These are phyloP conservation scores for Lasiurus cinereus DNA, from an alignment of 2,113 vertebrate genomes.

Conservation along the genomic window DNA sequence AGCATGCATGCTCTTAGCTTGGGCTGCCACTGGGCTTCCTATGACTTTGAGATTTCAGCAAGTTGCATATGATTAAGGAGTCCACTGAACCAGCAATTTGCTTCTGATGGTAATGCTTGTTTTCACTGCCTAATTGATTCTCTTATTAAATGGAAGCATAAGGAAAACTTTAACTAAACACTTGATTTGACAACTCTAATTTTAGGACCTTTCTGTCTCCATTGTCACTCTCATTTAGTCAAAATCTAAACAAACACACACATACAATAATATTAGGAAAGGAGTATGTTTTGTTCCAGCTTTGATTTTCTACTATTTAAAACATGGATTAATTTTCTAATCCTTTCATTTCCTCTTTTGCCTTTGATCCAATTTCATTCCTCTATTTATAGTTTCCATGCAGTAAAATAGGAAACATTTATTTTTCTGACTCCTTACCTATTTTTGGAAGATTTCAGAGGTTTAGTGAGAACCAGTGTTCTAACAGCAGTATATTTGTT, in stretches of 20 bases:
- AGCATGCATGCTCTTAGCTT: neutral
- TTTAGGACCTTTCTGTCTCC: slow-evolving; percentile 10
- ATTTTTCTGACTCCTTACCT: slow-evolving; percentile 19
- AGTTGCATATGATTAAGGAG: slow-evolving; percentile 23
- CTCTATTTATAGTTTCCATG: slow-evolving; percentile 10
- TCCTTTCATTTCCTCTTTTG: slow-evolving; percentile 21
- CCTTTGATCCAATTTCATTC: slow-evolving; percentile 36
- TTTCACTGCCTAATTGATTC: slow-evolving; percentile 36
- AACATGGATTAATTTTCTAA: neutral
- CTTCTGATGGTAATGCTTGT: neutral
- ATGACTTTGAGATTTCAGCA: neutral
- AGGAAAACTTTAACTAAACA: slow-evolving; percentile 19
- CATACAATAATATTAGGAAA: neutral
- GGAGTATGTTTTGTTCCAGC: neutral
- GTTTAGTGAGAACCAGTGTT: slow-evolving; percentile 53
- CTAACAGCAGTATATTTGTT: neutral
- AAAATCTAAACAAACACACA: neutral
- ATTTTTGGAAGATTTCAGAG: slow-evolving; percentile 46
- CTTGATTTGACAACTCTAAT: slow-evolving; percentile 7
- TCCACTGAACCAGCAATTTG: neutral
- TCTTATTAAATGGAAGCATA: neutral
- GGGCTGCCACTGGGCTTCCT: neutral
- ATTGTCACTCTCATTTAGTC: neutral
- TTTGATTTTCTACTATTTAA: slow-evolving; percentile 38
- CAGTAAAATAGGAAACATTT: neutral